These are phyloP conservation scores for Meriones psammophilus DNA, from an alignment of 2,797 vertebrate genomes.

Conservation along the genomic window DNA sequence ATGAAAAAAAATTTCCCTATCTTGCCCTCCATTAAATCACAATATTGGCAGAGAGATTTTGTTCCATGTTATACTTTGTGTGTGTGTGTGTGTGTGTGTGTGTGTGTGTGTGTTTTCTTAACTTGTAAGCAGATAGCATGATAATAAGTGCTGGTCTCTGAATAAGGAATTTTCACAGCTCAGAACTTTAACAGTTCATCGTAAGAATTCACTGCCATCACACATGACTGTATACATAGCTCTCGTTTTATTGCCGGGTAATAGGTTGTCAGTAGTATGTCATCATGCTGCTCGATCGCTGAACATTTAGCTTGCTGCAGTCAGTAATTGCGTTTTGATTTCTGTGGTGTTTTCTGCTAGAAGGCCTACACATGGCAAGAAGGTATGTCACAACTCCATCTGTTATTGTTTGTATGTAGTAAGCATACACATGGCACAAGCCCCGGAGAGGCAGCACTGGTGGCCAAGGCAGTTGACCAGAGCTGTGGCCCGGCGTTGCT, in stretches of 20 bases:
- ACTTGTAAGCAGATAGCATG: background rate
- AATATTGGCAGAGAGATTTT: slow-evolving; percentile 1
- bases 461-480: background rate
- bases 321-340: background rate
- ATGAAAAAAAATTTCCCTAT: background rate
- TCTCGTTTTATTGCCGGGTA: background rate
- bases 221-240: background rate
- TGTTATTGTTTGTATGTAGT: background rate
- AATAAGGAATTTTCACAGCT: background rate
- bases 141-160: slow-evolving; percentile 1
- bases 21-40: background rate
- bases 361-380: background rate
- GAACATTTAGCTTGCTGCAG: background rate
- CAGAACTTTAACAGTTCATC: background rate
- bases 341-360: background rate
- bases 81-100: background rate
- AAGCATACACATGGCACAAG: background rate
- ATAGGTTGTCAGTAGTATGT: background rate
- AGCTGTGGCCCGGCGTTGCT: background rate
- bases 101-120: slow-evolving; percentile 36
- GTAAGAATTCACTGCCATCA: background rate
- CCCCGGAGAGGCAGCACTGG: background rate
- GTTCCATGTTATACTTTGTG: background rate
- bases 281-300: background rate
- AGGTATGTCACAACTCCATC: background rate